These are phyloP conservation scores for Gerris buenoi DNA, from an alignment of 1,140 invertebrate genomes.

Conservation along the genomic window DNA sequence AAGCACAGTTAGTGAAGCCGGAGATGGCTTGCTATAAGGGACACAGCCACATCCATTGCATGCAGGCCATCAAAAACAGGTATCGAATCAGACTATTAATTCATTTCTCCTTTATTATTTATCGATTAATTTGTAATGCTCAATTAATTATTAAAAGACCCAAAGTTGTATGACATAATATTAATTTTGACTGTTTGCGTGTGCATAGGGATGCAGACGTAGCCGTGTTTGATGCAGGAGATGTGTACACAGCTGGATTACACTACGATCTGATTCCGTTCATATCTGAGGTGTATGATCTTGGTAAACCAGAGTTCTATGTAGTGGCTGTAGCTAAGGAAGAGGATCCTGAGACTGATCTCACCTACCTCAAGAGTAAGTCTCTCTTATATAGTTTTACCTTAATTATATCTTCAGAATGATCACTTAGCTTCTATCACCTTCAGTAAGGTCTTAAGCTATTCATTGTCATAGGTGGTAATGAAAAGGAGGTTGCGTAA, in stretches of 20 bases:
- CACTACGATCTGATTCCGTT: slow-evolving; percentile 67
- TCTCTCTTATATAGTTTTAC: too few species aligned
- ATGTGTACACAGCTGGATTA: slow-evolving; percentile 80
- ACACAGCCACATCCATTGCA: slow-evolving; percentile 75
- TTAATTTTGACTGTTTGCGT: too few species aligned
- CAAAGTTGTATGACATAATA: too few species aligned
- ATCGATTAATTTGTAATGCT: too few species aligned
- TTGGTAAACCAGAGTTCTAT: slow-evolving; percentile 73
- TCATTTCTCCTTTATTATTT: too few species aligned
- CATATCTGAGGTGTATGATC: slow-evolving; percentile 77
- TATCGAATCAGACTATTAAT: too few species aligned
- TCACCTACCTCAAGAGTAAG: slow-evolving; percentile 72
- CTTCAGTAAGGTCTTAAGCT: too few species aligned
- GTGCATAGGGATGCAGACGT: slow-evolving; percentile 57
- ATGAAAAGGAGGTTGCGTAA: too few species aligned
- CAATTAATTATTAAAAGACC: too few species aligned
- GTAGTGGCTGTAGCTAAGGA: slow-evolving; percentile 86
- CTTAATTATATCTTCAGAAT: too few species aligned
- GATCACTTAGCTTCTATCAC: too few species aligned
- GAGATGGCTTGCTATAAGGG: slow-evolving; percentile 73
- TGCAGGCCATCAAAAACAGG: slow-evolving; percentile 62
- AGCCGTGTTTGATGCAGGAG: slow-evolving; percentile 76
- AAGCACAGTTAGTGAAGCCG: slow-evolving; percentile 75
- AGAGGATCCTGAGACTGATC: slow-evolving; percentile 66
- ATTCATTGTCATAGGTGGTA: too few species aligned